Conservation (phyloP, 1,140 invertebrate species). For the Monochamus saltuarius region DNA sequence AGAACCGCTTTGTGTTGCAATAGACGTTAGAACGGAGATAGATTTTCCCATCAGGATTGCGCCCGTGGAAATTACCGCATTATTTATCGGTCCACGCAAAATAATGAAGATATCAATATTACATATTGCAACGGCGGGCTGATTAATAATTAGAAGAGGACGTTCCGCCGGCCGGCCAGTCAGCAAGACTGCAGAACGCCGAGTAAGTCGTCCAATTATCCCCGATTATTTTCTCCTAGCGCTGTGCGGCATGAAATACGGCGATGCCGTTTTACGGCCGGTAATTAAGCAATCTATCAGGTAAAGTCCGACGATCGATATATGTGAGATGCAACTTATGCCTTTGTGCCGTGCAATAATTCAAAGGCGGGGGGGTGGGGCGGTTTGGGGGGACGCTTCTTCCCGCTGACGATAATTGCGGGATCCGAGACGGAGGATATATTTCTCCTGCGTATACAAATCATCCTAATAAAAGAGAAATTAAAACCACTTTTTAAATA, state of each 20-base stretch:
- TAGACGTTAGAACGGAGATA: too few relatives aligned
- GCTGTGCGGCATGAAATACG: conserved; percentile 40
- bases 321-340: conserved; percentile 16
- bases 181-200: conserved; percentile 29
- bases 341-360: conserved; percentile 10
- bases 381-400: too few relatives aligned
- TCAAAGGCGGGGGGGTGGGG: not conserved
- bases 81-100: conserved; percentile 15
- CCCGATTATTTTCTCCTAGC: conserved; percentile 40
- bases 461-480: too few relatives aligned
- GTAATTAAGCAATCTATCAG: conserved; percentile 48
- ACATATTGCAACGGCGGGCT: conserved; percentile 14
- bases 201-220: conserved; percentile 44
- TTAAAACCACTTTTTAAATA: too few relatives aligned
- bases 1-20: too few relatives aligned
- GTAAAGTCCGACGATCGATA: conserved; percentile 33
- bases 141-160: conserved; percentile 33
- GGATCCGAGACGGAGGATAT: too few relatives aligned
- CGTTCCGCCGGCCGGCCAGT: conserved; percentile 18
- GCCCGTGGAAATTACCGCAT: not conserved
- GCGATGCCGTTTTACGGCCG: conserved; percentile 34
- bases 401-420: too few relatives aligned
- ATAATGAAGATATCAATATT: conserved; percentile 37
- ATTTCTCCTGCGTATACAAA: too few relatives aligned
- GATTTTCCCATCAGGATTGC: too few relatives aligned